These are phyloP conservation scores for Palythoa grandiflora DNA, from an alignment of 92 coral and sea anemone species.

Conservation along the genomic window DNA sequence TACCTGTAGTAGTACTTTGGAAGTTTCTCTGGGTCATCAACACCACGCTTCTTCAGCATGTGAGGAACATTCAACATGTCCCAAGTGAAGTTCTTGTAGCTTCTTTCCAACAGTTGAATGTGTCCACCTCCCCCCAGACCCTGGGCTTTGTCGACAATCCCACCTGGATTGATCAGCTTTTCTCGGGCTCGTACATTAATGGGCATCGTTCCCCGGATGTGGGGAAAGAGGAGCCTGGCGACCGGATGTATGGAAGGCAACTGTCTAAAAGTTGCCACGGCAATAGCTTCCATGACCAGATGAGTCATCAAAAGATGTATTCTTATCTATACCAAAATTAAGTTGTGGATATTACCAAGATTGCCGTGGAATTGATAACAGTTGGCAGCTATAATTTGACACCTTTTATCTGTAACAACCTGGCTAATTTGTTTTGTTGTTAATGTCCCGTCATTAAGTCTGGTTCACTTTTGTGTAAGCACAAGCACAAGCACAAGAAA, in stretches of 20 bases:
- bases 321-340: slow-evolving; percentile 17
- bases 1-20: slow-evolving; percentile 53
- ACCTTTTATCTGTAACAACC: too few species aligned
- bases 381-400: background rate
- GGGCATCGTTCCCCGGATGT: slow-evolving; percentile 61
- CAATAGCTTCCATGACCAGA: slow-evolving; percentile 54
- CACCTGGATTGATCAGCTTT: slow-evolving; percentile 51
- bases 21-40: slow-evolving; percentile 26
- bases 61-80: slow-evolving; percentile 32
- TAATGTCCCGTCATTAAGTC: too few species aligned
- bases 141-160: slow-evolving; percentile 50
- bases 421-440: too few species aligned
- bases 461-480: too few species aligned
- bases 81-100: slow-evolving; percentile 44
- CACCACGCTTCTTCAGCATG: slow-evolving; percentile 39
- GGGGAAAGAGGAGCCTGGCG: slow-evolving; percentile 54
- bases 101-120: slow-evolving; percentile 50
- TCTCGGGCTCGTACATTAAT: slow-evolving; percentile 52
- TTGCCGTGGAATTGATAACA: background rate
- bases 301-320: slow-evolving; percentile 56
- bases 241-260: slow-evolving; percentile 57
- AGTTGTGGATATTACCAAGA: background rate
- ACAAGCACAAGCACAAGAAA: too few species aligned
- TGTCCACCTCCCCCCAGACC: slow-evolving; percentile 64
- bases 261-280: slow-evolving; percentile 54